Base-by-base conservation (phyloP, 1,140 invertebrate genomes). In the Diuraphis noxia region DNA sequence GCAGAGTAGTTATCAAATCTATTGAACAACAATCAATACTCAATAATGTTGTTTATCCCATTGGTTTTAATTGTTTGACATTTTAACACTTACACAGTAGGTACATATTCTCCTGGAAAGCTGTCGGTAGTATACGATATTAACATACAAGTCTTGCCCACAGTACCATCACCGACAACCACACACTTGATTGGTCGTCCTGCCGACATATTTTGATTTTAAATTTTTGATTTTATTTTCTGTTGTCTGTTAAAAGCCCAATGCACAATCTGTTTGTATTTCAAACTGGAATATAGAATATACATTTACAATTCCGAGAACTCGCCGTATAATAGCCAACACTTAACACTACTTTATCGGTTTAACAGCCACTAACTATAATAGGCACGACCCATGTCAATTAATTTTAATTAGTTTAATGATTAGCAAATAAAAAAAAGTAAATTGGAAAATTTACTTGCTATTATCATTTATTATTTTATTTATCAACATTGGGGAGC, bases 91-190 rank as follows among this genome's bases (percentile, higher is more conserved):
- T 93, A 93, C 93, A 93, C 98, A 93, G 98, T 98, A 93, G 98
- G 98, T 92, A 99, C 98, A 96, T 99, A 99, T 97, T 99, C 98
- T 92, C 98, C 98, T 91, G 98, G 98, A 96, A 99, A 99, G 95
- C 98, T 99, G 94, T 99, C 98, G 93, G 98, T 99, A 46, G 98
- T 99, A 93, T 99, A 99, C 72, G 98, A 99, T 94, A 99, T 99
- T 93, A 99, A 95, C 98, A 99, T 99, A 94, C 98, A 99, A 63
- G 98, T 99, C 96, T 99, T 99, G 93, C 98, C 98, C 92, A 99
- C 98, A 52, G 98, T 99, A 93, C 97, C 97, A 94, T 97, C 97
- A 36, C 97, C 98, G 92, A 99, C 98, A 30, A 99, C 98, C 92
- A 99, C 98, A 96, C 98, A 99, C 94, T 99, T 99, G 94, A 99